Conservation (phyloP, 1,140 invertebrate species). For the Hyles euphorbiae region DNA sequence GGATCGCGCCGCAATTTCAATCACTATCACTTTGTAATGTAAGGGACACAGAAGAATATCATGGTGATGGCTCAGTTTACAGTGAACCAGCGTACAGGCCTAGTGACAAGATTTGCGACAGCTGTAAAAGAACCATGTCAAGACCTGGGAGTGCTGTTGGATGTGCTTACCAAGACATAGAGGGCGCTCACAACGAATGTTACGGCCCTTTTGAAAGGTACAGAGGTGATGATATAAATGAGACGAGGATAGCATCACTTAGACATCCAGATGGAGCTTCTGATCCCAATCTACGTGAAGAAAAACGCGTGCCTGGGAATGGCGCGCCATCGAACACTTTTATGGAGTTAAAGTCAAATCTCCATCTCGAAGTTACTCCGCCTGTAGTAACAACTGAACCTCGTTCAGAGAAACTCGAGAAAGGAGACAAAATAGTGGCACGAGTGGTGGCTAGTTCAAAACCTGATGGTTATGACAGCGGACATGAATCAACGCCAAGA, state of each 20-base stretch:
- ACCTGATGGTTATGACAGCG: constrained; percentile 86
- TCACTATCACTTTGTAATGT: constrained; percentile 84
- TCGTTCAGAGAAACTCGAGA: constrained; percentile 60
- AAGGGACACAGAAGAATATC: constrained; percentile 80
- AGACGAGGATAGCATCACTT: constrained; percentile 82
- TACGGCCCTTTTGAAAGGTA: constrained; percentile 69
- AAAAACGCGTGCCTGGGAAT: constrained; percentile 81
- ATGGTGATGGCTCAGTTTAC: constrained; percentile 84
- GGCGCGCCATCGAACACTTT: constrained; percentile 79
- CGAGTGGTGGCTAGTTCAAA: constrained; percentile 68
- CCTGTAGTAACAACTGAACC: constrained; percentile 70
- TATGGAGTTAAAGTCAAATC: constrained; percentile 78
- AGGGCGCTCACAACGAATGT: constrained; percentile 57
- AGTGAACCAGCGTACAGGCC: constrained; percentile 88
- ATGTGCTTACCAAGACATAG: constrained; percentile 71
- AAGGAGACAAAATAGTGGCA: constrained; percentile 58
- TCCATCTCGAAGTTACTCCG: constrained; percentile 74
- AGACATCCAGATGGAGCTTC: constrained; percentile 93
- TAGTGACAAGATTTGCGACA: constrained; percentile 86
- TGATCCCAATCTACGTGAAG: constrained; percentile 89
- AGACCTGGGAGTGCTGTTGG: constrained; percentile 80
- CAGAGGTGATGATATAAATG: constrained; percentile 67
- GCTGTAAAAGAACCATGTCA: constrained; percentile 83
- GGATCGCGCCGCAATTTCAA: constrained; percentile 77
- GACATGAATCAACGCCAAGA: constrained; percentile 85